phyloP scores from a whole-genome alignment of 2,113 vertebrate species.

The Anser cygnoides region DNA sequence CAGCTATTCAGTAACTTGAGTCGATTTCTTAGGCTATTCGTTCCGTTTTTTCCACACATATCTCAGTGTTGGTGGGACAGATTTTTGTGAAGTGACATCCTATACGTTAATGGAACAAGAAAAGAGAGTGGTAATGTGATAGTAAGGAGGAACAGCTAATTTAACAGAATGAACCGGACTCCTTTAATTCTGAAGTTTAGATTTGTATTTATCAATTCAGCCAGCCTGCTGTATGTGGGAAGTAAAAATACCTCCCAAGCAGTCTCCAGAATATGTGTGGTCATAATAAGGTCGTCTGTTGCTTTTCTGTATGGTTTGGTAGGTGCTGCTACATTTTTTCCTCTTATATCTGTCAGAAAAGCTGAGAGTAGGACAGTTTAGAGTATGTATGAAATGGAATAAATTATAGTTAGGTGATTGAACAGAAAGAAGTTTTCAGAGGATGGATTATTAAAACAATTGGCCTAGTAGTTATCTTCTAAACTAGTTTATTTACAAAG shows the following conservation, averaged over 20 bases:
- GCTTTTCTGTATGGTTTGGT: not conserved
- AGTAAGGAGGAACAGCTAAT: not conserved
- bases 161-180: not conserved
- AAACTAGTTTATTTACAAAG: no score
- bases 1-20: not conserved
- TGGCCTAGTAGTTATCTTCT: not conserved
- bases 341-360: not conserved
- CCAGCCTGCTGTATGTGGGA: not conserved
- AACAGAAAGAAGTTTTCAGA: not conserved
- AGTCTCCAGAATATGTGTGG: not conserved
- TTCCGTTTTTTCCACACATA: not conserved
- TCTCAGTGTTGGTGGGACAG: no score
- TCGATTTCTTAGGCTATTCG: not conserved
- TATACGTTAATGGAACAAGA: not conserved
- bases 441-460: not conserved
- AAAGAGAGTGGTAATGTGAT: not conserved
- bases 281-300: not conserved
- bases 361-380: no score
- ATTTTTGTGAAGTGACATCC: not conserved
- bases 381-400: not conserved
- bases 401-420: not conserved
- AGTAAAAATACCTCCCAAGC: not conserved
- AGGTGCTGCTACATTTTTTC: not conserved
- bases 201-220: not conserved
- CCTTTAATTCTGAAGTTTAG: not conserved